Percentiles rank a stretch among this genome's conserved stretches.
Conservation (phyloP, 2,888 invertebrate genomes). For the Luperina testacea region DNA sequence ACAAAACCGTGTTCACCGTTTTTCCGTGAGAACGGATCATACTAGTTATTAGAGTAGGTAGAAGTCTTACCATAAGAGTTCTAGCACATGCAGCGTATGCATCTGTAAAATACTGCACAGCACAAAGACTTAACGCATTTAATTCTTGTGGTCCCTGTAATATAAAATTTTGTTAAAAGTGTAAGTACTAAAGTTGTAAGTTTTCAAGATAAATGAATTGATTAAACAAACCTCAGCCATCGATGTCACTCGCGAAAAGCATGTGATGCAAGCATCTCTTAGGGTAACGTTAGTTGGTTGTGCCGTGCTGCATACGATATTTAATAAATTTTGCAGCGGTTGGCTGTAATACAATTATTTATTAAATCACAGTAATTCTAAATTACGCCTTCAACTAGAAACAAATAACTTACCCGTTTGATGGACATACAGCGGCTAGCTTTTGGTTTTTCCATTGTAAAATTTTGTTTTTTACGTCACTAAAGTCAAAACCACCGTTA, state of each 20-base stretch:
- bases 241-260: conserved; percentile 90
- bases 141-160: conserved; percentile 89
- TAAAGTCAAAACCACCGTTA: conserved; percentile 85
- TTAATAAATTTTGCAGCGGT: conserved; percentile 89
- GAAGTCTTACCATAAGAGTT: conserved; percentile 83
- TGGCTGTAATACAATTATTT: conserved; percentile 70
- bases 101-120: conserved; percentile 88
- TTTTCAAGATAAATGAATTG: neutral
- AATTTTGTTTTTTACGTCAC: conserved; percentile 87
- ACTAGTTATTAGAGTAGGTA: neutral
- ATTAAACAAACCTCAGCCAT: conserved; percentile 80
- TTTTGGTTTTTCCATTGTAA: conserved; percentile 88
- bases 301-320: conserved; percentile 91
- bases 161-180: neutral
- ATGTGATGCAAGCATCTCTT: conserved; percentile 91
- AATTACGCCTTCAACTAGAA: neutral
- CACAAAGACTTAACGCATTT: conserved; percentile 88
- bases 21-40: no score
- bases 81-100: conserved; percentile 89
- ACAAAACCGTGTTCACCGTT: neutral
- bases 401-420: conserved; percentile 80
- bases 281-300: conserved; percentile 90
- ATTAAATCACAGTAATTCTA: neutral
- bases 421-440: conserved; percentile 83
- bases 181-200: neutral